Conservation (phyloP, 1,140 invertebrate species). For the Papilio machaon region DNA sequence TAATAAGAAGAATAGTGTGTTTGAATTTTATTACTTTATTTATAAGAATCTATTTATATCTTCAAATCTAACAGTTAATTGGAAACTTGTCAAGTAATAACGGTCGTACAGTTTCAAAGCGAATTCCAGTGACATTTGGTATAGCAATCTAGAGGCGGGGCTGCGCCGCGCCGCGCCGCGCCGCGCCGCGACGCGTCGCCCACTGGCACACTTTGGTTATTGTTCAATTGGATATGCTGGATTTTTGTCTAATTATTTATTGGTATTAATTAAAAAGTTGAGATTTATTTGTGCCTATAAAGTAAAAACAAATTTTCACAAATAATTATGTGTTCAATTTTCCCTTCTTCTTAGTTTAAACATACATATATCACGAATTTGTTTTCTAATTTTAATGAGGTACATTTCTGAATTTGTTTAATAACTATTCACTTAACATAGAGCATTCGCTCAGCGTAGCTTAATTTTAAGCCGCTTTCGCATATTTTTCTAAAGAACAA, state of each 20-base stretch:
- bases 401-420: too few species aligned
- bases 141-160: neutral
- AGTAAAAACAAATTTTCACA: too few species aligned
- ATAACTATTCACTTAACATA: neutral
- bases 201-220: neutral
- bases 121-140: neutral
- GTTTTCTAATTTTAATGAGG: too few species aligned
- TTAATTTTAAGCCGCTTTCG: neutral
- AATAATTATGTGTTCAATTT: too few species aligned
- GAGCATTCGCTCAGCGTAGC: neutral
- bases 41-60: neutral
- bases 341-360: too few species aligned
- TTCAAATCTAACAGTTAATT: neutral
- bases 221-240: neutral
- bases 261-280: too few species aligned
- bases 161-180: neutral
- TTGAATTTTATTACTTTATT: too few species aligned
- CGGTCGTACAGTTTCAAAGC: neutral
- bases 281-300: too few species aligned
- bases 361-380: too few species aligned
- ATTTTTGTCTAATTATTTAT: neutral
- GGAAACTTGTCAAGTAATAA: neutral
- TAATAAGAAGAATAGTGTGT: too few species aligned
- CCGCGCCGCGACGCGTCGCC: neutral
- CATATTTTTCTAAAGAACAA: neutral